Evolutionary conservation across 2,888 invertebrate species (phyloP).

Genomic region (Rosalia funebris): DNA sequence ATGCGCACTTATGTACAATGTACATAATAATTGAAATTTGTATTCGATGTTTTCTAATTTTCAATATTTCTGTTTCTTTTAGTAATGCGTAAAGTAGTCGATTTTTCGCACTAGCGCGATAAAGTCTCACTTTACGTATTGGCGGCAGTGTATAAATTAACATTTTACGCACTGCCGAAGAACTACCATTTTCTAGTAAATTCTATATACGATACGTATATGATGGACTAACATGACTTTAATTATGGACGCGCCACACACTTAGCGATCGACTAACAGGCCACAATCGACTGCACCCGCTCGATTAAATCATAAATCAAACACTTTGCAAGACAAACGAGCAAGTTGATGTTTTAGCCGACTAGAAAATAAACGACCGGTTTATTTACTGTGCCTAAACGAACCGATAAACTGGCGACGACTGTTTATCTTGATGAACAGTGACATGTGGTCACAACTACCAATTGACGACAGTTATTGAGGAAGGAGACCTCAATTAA

Average conservation of each 20-base stretch:
- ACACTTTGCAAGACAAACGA: conserved; percentile 2
- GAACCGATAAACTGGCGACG: conserved; percentile 18
- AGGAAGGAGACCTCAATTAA: conserved; percentile 17
- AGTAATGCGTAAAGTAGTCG: too few relatives aligned
- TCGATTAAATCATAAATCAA: background rate
- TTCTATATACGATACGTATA: too few relatives aligned
- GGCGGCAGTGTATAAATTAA: too few relatives aligned
- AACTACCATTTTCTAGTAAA: too few relatives aligned
- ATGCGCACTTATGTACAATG: too few relatives aligned
- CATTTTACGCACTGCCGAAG: too few relatives aligned
- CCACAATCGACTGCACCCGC: background rate
- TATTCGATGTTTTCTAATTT: too few relatives aligned
- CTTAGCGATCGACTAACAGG: background rate
- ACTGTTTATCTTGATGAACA: conserved; percentile 25
- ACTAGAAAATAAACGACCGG: conserved; percentile 6
- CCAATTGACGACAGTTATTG: conserved; percentile 27
- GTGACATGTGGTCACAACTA: conserved; percentile 34
- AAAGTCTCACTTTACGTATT: too few relatives aligned
- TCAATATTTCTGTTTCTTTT: too few relatives aligned
- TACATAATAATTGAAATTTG: too few relatives aligned
- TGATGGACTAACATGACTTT: too few relatives aligned
- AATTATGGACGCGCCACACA: conserved; percentile 5
- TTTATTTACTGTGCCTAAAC: conserved; percentile 12
- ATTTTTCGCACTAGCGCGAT: too few relatives aligned
- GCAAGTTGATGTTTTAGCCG: conserved; percentile 15